A percentile compares a stretch with the other conserved stretches of the same genome.
These are phyloP conservation scores for Octonoba sinensis DNA, from an alignment of 2,888 invertebrate species.

Conservation along the genomic window DNA sequence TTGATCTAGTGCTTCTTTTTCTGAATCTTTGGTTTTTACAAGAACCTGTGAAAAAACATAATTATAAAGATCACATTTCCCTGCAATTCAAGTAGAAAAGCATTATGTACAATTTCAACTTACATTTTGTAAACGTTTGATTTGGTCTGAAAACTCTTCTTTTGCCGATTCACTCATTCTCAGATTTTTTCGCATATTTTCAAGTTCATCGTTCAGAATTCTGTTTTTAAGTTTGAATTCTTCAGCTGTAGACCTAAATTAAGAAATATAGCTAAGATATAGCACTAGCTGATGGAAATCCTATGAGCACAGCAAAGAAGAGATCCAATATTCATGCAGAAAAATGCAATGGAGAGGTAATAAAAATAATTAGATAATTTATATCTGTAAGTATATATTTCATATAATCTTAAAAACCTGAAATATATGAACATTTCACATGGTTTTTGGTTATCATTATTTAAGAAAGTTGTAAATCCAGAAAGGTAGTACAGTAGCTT, in stretches of 20 bases:
- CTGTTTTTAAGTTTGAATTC: conserved; percentile 36
- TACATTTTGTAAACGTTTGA: conserved; percentile 40
- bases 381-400: no score
- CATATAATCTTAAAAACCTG: no score
- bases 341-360: no score
- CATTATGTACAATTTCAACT: not conserved
- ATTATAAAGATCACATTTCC: not conserved
- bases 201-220: conserved; percentile 24
- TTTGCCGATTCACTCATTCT: conserved; percentile 2
- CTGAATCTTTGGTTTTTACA: conserved; percentile 18
- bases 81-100: not conserved
- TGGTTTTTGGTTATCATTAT: no score
- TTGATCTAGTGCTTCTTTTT: conserved; percentile 18
- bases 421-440: no score
- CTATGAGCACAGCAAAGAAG: no score
- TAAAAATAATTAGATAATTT: no score
- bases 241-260: conserved; percentile 22
- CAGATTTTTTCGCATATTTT: conserved; percentile 23
- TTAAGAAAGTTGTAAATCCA: no score
- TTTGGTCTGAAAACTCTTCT: conserved; percentile 28
- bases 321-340: no score
- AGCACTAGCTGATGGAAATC: no score
- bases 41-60: conserved; percentile 16
- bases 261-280: not conserved
- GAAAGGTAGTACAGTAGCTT: no score